Evolutionary conservation across 2,888 invertebrate species (phyloP), one percentile per base, ranked within the genome.

Genomic region (Galerucella calmariensis): DNA sequence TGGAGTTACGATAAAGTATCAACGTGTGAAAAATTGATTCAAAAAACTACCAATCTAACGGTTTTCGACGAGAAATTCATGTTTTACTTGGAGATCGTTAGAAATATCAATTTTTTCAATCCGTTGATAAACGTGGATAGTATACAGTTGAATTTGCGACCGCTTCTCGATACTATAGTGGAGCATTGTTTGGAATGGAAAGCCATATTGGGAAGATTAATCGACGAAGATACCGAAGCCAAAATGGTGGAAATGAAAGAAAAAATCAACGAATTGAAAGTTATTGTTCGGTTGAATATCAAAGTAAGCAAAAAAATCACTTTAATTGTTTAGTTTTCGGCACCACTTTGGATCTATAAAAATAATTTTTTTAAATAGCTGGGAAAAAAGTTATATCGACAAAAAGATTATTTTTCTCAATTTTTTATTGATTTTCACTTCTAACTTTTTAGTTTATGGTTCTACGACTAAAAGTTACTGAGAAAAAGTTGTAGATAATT

Each of bases 51-150:
- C 75, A 90, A 91, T 8, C 88, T 94, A 8, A 88, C 90, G 56
- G 90, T 91, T 77, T 95, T 93, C 86, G 96, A 97, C 82, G 94
- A 96, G 81, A 94, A 94, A 85, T 94, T 97, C 82, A 92, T 93
- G 85, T 95, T 94, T 86, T 97, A 95, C 86, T 92, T 92, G 81
- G 92, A 92, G 78, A 92, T 95, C 9, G 91, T 94, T 20, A 89
- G 91, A 8, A 84, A 84, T 68, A 81, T 86, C 75, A 73, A 75
- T 10, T 86, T 87, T 10, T 91, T 92, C 83, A 88, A 89, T 8
- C 88, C 90, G 63, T 91, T 89, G 81, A 89, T 91, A 0, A 92
- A 94, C 79, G 88, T 94, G 44, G 91, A 90, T n/a, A 92, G 92
- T 20, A 90, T 95, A 72, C 89, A 94, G 58, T 90, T 97, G 48